Conservation (phyloP, 2,888 invertebrate species). For the Eledone cirrhosa region DNA sequence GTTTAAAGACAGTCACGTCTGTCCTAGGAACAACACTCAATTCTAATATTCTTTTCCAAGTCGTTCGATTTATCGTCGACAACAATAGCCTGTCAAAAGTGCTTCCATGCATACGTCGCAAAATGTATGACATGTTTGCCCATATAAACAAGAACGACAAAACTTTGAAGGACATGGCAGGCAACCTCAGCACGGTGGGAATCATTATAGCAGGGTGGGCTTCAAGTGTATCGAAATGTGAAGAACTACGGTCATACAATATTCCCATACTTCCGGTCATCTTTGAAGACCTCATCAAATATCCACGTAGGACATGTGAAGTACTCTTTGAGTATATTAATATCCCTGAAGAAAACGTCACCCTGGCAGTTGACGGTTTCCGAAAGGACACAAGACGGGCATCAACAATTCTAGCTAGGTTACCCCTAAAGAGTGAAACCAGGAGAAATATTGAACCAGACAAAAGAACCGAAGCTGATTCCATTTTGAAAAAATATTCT, state of each 20-base stretch:
- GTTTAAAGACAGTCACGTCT: constrained; percentile 53
- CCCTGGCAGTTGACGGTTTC: constrained; percentile 51
- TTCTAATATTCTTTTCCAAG: constrained; percentile 48
- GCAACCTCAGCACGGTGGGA: constrained; percentile 46
- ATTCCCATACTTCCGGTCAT: constrained; percentile 51
- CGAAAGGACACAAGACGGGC: constrained; percentile 49
- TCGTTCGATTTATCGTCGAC: constrained; percentile 50
- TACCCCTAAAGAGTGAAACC: constrained; percentile 40
- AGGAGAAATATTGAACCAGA: constrained; percentile 46
- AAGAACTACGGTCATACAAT: constrained; percentile 49
- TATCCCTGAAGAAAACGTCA: constrained; percentile 51
- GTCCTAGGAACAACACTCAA: constrained; percentile 46
- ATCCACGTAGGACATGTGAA: constrained; percentile 47
- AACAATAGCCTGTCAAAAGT: constrained; percentile 49
- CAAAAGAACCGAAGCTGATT: constrained; percentile 51
- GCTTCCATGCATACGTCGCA: constrained; percentile 48
- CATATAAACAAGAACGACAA: constrained; percentile 48
- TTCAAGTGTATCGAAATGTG: constrained; percentile 46
- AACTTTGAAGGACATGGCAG: constrained; percentile 36
- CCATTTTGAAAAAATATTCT: constrained; percentile 51
- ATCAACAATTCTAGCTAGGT: constrained; percentile 40
- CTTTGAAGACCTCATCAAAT: constrained; percentile 59
- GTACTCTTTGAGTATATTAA: constrained; percentile 51
- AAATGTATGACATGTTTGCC: constrained; percentile 46
- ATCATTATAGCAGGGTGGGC: constrained; percentile 56